Percentiles rank a stretch among this genome's conserved stretches.
Conservation (phyloP, 2,888 invertebrate species). For the Taphrorychus bicolor region DNA sequence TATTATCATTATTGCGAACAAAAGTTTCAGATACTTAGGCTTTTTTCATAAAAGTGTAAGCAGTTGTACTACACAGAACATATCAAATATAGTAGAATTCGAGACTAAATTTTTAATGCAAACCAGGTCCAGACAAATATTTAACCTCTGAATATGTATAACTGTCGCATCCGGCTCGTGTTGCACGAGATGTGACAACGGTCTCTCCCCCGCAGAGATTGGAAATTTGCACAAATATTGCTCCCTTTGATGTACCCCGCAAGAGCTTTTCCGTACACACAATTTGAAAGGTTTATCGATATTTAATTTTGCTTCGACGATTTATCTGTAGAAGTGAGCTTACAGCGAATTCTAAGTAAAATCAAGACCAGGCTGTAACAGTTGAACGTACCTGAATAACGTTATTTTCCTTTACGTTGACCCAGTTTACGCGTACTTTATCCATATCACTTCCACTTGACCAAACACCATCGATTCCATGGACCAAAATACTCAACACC, state of each 20-base stretch:
- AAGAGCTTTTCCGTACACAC: background rate
- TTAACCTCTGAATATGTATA: background rate
- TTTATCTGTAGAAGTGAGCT: background rate
- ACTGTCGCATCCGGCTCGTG: background rate
- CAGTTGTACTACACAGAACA: no score
- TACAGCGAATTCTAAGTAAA: background rate
- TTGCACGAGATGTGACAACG: background rate
- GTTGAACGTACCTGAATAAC: conserved; percentile 1
- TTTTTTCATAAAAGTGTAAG: no score
- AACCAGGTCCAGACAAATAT: background rate
- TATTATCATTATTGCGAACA: no score
- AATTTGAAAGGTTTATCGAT: background rate
- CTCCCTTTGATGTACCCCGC: background rate
- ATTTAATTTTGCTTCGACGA: background rate
- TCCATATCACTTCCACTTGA: conserved; percentile 16
- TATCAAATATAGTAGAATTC: background rate
- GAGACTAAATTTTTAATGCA: background rate
- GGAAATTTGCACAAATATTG: background rate
- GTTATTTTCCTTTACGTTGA: conserved; percentile 17
- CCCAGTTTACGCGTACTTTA: conserved; percentile 8
- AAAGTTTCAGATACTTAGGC: no score
- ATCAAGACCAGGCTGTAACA: conserved; percentile 5
- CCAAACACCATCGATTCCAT: conserved; percentile 25
- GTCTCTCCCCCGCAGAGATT: background rate
- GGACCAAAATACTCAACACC: conserved; percentile 21